Conservation (phyloP, 2,888 invertebrate species). For the Apamea monoglypha region DNA sequence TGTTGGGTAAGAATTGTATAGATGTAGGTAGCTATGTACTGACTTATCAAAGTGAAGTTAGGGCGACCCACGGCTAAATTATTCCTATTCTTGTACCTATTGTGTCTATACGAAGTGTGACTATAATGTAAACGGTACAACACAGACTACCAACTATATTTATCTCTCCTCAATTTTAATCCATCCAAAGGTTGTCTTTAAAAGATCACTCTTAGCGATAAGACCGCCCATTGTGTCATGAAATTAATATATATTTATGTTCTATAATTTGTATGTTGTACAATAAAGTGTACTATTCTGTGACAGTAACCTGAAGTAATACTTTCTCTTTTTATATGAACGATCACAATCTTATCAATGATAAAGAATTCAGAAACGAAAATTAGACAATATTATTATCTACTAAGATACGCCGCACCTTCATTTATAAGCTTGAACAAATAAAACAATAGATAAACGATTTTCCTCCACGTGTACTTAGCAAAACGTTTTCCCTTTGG, state of each 20-base stretch:
- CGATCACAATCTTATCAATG: neutral
- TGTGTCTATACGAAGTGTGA: neutral
- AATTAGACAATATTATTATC: neutral
- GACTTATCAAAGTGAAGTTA: neutral
- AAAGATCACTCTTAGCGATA: too few species aligned
- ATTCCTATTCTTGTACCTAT: neutral
- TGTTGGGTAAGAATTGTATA: slow-evolving; percentile 13
- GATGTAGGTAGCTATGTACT: neutral
- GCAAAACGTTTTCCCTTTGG: slow-evolving; percentile 42
- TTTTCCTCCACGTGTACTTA: slow-evolving; percentile 30
- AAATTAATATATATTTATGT: too few species aligned
- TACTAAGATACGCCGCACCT: neutral
- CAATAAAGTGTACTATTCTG: too few species aligned
- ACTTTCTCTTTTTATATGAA: neutral
- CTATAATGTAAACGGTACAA: too few species aligned
- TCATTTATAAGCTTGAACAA: slow-evolving; percentile 25
- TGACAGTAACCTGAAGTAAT: too few species aligned
- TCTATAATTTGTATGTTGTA: too few species aligned
- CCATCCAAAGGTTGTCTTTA: too few species aligned
- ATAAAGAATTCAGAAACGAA: neutral
- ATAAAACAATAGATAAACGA: slow-evolving; percentile 28
- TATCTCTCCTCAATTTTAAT: too few species aligned
- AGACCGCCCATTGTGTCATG: too few species aligned
- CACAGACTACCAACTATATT: too few species aligned
- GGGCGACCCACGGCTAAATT: neutral